Evolutionary conservation across 2,113 vertebrate genomes (phyloP), one percentile per base, ranked within the genome.

Genomic region (Tetrao urogallus): DNA sequence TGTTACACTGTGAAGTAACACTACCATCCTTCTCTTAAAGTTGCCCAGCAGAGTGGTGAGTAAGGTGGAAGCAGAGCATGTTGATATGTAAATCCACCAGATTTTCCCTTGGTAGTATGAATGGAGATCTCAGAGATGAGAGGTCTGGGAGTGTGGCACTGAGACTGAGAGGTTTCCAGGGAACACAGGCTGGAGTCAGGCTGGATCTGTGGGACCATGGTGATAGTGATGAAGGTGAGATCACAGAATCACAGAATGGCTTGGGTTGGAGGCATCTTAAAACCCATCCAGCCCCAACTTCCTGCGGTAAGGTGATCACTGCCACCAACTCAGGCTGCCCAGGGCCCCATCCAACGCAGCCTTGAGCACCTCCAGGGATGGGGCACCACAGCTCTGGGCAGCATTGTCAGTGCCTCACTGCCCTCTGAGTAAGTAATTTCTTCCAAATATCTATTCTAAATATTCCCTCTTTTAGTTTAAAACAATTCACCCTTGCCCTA

Each of bases 181-280:
- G 42, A 19, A 11, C 6, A 36, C 11, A 24, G 36, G 30, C 25
- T 54, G 34, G 7, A 10, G 10, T 17, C n/a, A n/a, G 34, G 5
- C 8, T 47, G 38, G 8, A 28, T 19, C 70, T 82, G 38, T 1
- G 0, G 10, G 10, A 9, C 47, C 2, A 1, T 6, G 38, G 11
- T 61, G 13, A n/a, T 8, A 47, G 43, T 13, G 19, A 15, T 43
- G 14, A 25, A 82, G 27, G 8, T 61, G 47, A n/a, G 5, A 8
- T 11, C 54, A 56, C 32, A 57, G 54, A 57, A 32, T 57, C 54
- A 57, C 54, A 56, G 54, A 32, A 57, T 32, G 17, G 3, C 13
- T 56, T 56, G 54, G 17, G 17, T 57, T 57, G 28, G 54, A 32
- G 54, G 30, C 6, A 32, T 4, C 54, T 32, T 57, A 57, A 57